Evolutionary conservation across 2,113 vertebrate genomes (phyloP).

Genomic region (Syngnathus scovelli): DNA sequence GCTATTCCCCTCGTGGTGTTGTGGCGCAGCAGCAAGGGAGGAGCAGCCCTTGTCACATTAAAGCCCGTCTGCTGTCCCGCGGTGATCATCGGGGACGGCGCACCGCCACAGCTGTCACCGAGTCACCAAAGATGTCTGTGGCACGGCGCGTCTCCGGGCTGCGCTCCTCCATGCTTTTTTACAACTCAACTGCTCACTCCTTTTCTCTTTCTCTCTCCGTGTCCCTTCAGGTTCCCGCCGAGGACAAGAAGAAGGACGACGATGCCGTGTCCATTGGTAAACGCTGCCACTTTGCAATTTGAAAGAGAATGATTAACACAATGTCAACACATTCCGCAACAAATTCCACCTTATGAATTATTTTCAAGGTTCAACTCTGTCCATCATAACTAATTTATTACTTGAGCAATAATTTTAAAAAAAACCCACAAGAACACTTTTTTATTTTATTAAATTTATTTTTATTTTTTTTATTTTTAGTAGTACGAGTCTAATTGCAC

Average conservation of each 20-base stretch:
- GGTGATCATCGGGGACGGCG: slow-evolving; percentile 35
- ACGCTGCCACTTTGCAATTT: slow-evolving; percentile 24
- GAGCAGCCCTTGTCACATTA: slow-evolving; percentile 55
- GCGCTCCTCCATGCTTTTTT: slow-evolving; percentile 12
- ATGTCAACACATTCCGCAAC: too few relatives aligned
- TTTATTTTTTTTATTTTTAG: too few relatives aligned
- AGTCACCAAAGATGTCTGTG: slow-evolving; percentile 51
- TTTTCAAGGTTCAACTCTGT: too few relatives aligned
- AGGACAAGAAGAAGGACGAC: slow-evolving; percentile 60
- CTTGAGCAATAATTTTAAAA: too few relatives aligned
- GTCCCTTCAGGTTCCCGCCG: slow-evolving; percentile 64
- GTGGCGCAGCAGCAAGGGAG: slow-evolving; percentile 36
- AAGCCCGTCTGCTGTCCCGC: slow-evolving; percentile 37
- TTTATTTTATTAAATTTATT: too few relatives aligned
- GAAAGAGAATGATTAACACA: too few relatives aligned
- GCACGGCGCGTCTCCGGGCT: slow-evolving; percentile 18
- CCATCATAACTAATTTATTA: too few relatives aligned
- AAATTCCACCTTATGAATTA: too few relatives aligned
- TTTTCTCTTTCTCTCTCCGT: slow-evolving; percentile 31
- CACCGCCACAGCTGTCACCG: slow-evolving; percentile 54
- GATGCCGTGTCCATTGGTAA: slow-evolving; percentile 49
- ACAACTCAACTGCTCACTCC: slow-evolving; percentile 35
- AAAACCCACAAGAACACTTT: too few relatives aligned
- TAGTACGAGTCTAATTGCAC: too few relatives aligned
- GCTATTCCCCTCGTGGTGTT: slow-evolving; percentile 44